Evolutionary conservation across 2,113 vertebrate species (phyloP).

Genomic region (Chlorodrepanis virens): DNA sequence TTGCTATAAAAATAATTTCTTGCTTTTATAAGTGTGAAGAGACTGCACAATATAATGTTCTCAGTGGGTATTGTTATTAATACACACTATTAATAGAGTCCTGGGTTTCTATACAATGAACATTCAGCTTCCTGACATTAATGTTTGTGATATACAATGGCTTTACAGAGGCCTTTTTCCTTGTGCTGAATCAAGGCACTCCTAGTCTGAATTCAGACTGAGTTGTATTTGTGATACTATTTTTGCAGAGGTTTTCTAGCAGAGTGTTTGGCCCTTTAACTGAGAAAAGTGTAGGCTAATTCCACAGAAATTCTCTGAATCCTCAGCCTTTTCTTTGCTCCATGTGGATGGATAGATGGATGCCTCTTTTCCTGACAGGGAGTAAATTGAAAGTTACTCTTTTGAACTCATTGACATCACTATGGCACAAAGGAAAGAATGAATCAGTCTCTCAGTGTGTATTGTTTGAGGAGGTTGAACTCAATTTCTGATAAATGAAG

Average conservation of each 20-base stretch:
- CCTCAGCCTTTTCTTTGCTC: not conserved
- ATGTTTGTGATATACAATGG: not conserved
- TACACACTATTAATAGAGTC: not conserved
- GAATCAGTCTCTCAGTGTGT: not conserved
- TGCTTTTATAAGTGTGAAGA: not conserved
- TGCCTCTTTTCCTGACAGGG: not conserved
- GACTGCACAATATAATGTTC: not conserved
- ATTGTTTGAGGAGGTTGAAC: not conserved
- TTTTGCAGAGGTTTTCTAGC: not conserved
- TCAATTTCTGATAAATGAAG: slow-evolving; percentile 31
- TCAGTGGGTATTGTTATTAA: not conserved
- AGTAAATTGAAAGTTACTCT: slow-evolving; percentile 20
- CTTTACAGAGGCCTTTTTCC: not conserved
- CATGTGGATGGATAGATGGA: not conserved
- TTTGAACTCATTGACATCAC: not conserved
- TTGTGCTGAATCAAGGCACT: not conserved
- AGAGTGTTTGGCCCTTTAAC: not conserved
- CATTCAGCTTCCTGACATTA: not conserved
- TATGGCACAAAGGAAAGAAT: not conserved
- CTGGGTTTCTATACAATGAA: not conserved
- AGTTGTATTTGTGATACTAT: not conserved
- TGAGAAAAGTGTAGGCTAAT: not conserved
- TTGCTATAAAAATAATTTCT: slow-evolving; percentile 26
- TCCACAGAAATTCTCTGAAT: not conserved
- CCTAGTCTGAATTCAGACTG: not conserved